phyloP scores from a whole-genome alignment of 2,113 vertebrate species.

The Polypterus senegalus region DNA sequence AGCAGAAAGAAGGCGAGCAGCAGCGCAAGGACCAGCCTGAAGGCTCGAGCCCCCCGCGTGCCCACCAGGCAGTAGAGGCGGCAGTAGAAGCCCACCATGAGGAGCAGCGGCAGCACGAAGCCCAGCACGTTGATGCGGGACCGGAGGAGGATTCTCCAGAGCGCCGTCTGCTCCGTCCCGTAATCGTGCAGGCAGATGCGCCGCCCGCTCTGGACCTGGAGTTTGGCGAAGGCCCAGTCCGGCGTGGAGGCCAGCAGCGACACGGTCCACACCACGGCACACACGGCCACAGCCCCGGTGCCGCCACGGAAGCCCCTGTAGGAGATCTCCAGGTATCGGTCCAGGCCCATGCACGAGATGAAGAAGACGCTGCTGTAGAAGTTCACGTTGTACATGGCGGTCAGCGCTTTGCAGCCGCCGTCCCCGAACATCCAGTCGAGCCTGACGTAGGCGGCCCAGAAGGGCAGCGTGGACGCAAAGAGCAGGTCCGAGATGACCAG shows the following conservation, averaged over 20 bases:
- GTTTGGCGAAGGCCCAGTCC: conserved; percentile 37
- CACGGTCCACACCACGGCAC: conserved; percentile 29
- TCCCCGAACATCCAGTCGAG: conserved; percentile 43
- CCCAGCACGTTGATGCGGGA: conserved; percentile 43
- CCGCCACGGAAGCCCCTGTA: conserved; percentile 7
- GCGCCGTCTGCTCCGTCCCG: conserved; percentile 21
- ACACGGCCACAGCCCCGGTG: conserved; percentile 18
- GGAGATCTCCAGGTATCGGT: conserved; percentile 41
- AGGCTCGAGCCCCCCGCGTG: conserved; percentile 15
- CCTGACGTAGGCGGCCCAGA: conserved; percentile 41
- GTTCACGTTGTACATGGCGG: conserved; percentile 39
- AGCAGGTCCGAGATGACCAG: conserved; percentile 49
- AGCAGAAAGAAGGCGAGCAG: conserved; percentile 48
- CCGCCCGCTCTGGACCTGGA: conserved; percentile 21
- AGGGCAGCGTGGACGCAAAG: conserved; percentile 48
- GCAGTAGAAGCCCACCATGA: conserved; percentile 44
- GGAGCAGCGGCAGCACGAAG: conserved; percentile 46
- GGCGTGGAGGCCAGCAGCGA: conserved; percentile 42
- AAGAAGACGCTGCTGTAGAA: conserved; percentile 58
- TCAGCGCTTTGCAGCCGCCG: conserved; percentile 41
- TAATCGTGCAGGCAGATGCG: conserved; percentile 38
- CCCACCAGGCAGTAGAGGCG: conserved; percentile 25
- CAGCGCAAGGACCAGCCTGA: conserved; percentile 27
- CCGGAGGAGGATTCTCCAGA: conserved; percentile 44
- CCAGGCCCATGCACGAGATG: conserved; percentile 49